Conservation (phyloP, 2,113 vertebrate genomes). For the Grammatotria lemairii region DNA sequence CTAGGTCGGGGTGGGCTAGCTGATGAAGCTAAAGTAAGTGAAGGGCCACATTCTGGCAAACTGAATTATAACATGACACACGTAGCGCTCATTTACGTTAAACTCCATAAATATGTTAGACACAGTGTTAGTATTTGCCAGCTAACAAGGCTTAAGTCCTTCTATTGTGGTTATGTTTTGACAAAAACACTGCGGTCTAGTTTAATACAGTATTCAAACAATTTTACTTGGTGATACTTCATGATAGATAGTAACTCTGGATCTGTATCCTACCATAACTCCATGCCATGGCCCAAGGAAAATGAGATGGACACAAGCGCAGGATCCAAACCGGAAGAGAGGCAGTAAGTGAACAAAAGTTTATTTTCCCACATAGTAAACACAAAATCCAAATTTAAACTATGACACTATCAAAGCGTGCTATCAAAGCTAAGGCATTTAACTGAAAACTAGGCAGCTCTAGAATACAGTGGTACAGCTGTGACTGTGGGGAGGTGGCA, state of each 20-base stretch:
- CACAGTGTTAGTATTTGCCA: neutral
- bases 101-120: neutral
- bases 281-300: neutral
- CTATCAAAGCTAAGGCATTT: neutral
- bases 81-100: neutral
- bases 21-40: neutral
- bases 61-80: neutral
- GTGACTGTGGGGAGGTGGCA: neutral
- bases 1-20: neutral
- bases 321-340: neutral
- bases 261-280: neutral
- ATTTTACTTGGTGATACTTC: neutral
- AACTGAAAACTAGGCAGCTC: neutral
- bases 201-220: neutral
- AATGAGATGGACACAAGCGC: neutral
- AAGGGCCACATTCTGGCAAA: accelerated
- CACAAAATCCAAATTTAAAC: neutral
- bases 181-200: neutral
- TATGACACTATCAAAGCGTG: neutral
- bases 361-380: neutral
- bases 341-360: neutral
- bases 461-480: neutral
- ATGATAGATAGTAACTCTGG: neutral
- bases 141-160: neutral
- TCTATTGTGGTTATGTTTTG: neutral